Conservation (phyloP, 2,797 vertebrate species). For the Rhynchotus rufescens region DNA sequence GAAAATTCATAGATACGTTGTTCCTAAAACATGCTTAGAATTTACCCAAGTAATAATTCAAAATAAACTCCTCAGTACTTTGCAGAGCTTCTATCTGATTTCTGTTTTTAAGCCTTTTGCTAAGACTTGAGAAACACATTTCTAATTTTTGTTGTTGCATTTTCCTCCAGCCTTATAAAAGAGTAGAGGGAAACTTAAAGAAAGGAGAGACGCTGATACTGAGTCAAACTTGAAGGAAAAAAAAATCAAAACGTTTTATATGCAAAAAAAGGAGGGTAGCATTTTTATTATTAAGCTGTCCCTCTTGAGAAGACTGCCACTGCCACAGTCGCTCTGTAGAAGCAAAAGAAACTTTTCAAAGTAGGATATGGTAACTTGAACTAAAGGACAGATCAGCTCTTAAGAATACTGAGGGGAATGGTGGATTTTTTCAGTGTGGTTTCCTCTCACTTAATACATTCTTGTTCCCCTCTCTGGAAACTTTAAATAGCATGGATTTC, state of each 20-base stretch:
- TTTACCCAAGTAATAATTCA: neutral
- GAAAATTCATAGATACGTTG: neutral
- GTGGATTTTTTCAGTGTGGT: neutral
- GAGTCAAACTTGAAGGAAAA: neutral
- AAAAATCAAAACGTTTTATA: neutral
- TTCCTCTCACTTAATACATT: neutral
- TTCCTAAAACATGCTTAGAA: neutral
- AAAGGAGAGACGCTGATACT: neutral
- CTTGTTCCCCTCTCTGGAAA: neutral
- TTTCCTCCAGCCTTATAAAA: neutral
- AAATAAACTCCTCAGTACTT: neutral
- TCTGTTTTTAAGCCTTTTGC: neutral
- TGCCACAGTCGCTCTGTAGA: neutral
- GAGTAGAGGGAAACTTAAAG: neutral
- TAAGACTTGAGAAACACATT: neutral
- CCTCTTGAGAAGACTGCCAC: neutral
- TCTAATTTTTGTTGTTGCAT: neutral
- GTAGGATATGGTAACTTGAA: neutral
- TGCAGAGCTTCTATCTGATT: neutral
- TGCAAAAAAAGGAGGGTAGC: neutral
- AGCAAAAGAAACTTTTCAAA: conserved; percentile 11
- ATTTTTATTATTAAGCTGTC: neutral
- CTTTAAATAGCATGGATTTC: neutral
- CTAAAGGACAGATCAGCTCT: neutral
- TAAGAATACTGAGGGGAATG: neutral